Evolutionary conservation across 1,140 invertebrate genomes (phyloP), one percentile per base, ranked within the genome.

Genomic region (Solen grandis): DNA sequence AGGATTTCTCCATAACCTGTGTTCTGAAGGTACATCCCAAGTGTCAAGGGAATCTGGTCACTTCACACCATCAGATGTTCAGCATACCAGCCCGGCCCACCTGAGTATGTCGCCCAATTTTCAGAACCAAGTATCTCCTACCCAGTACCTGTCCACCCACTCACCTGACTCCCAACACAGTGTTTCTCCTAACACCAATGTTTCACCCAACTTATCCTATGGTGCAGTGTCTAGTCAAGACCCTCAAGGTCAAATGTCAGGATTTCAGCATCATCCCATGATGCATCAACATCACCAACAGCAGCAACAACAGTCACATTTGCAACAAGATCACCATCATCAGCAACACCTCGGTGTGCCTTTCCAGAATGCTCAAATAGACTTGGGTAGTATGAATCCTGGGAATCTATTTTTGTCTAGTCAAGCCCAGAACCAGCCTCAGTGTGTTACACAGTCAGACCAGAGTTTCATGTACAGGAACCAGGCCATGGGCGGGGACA

Each of bases 161-260:
- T 76, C 73, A 27, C 73, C 73, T 27, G 62, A 41, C 16, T 76
- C 73, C 19, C 59, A 65, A 19, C 73, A 76, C 50, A 76, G 73
- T 46, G 57, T 29, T n/a, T 76, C 73, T 5, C 59, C 73, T 29
- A 63, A 54, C 46, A 29, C 36, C 33, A 27, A 27, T 5, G 5
- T 54, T 2, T 65, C 73, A 25, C 73, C 70, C 13, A 59, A 66
- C 16, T 66, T 19, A 46, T 46, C 41, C 19, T 46, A 10, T 10
- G 8, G 41, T 10, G 8, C 41, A 46, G 41, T 46, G 8, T 46
- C 41, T 46, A n/a, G n/a, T n/a, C n/a, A n/a, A n/a, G n/a, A n/a
- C n/a, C n/a, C n/a, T n/a, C n/a, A n/a, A n/a, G n/a, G 41, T 19
- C 19, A 46, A 46, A 46, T 46, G 41, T 46, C 19, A 8, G 19